phyloP scores from a whole-genome alignment of 2,113 vertebrate genomes.

The Gracilinanus agilis region DNA sequence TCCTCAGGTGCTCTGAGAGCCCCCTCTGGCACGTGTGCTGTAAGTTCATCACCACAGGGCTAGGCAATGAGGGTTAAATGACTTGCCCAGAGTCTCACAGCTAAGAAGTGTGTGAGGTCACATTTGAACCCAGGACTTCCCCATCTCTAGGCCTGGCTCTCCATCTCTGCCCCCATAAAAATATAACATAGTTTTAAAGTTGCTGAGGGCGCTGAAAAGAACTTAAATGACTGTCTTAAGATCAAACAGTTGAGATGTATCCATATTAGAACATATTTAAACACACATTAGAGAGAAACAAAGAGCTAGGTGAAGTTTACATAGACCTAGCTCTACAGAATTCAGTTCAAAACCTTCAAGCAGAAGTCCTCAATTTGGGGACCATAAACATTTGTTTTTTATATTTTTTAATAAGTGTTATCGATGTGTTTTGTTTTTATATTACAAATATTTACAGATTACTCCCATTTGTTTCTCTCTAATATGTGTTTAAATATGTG shows the following conservation, averaged over 20 bases:
- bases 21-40: too few relatives aligned
- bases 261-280: neutral
- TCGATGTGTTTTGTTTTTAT: neutral
- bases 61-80: too few relatives aligned
- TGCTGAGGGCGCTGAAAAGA: neutral
- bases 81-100: too few relatives aligned
- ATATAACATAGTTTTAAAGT: neutral
- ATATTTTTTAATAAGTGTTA: neutral
- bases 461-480: too few relatives aligned
- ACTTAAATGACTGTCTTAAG: neutral
- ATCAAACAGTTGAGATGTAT: neutral
- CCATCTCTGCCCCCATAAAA: too few relatives aligned
- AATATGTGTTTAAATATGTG: too few relatives aligned
- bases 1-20: too few relatives aligned
- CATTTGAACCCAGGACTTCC: too few relatives aligned
- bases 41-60: too few relatives aligned
- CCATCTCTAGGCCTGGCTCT: too few relatives aligned
- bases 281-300: neutral
- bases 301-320: neutral
- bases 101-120: too few relatives aligned
- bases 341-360: neutral
- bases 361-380: neutral
- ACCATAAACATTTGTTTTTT: neutral
- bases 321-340: neutral
- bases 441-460: too few relatives aligned